Percentiles rank a stretch among this genome's conserved stretches.
phyloP scores from a whole-genome alignment of 2,888 invertebrate genomes.

The Sympetrum striolatum region DNA sequence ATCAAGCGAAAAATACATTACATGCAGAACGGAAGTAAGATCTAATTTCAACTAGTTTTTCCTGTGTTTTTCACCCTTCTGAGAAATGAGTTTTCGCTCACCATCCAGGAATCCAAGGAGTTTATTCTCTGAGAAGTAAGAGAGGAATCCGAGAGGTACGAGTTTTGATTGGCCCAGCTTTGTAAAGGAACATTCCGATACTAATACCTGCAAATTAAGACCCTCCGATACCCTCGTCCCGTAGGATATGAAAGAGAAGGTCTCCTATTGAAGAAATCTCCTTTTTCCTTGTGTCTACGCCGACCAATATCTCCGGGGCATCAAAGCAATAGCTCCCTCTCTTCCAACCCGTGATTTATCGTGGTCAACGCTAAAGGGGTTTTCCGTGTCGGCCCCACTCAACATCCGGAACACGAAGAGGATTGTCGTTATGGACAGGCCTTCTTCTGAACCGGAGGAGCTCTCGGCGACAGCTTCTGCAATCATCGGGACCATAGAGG shows the following conservation, averaged over 20 bases:
- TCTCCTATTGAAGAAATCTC: neutral
- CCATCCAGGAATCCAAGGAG: too few relatives aligned
- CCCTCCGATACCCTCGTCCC: neutral
- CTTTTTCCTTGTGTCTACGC: neutral
- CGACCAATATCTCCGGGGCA: neutral
- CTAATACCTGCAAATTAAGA: neutral
- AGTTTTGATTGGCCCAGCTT: too few relatives aligned
- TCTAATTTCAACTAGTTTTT: too few relatives aligned
- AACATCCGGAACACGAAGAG: neutral
- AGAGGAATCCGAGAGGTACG: too few relatives aligned
- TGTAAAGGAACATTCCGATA: neutral
- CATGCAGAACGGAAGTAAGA: too few relatives aligned
- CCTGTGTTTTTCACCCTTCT: too few relatives aligned
- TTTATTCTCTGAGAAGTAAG: too few relatives aligned
- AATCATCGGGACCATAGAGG: too few relatives aligned
- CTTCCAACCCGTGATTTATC: neutral
- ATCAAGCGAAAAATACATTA: too few relatives aligned
- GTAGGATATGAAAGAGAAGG: too few relatives aligned
- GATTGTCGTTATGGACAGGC: neutral
- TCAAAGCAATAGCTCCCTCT: neutral
- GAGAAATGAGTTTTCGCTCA: too few relatives aligned
- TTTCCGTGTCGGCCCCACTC: constrained; percentile 14
- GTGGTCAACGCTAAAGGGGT: constrained; percentile 24
- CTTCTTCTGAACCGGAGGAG: neutral
- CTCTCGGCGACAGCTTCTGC: neutral